These are phyloP conservation scores for Ophraella communa DNA, from an alignment of 2,888 invertebrate species.

Conservation along the genomic window DNA sequence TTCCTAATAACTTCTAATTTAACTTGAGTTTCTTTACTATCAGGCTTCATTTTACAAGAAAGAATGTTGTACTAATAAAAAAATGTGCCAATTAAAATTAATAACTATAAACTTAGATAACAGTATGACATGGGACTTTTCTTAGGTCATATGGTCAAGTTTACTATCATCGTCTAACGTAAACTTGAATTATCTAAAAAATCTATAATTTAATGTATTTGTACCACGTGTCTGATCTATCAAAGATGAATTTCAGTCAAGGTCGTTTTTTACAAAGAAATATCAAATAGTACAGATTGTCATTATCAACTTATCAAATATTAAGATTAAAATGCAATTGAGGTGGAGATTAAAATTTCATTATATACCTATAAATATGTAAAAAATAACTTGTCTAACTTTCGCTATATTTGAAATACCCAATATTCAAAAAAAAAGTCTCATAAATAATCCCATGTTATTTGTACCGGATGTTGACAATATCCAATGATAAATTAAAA, in stretches of 20 bases:
- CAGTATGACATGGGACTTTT: neutral
- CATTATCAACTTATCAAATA: no score
- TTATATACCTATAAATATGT: no score
- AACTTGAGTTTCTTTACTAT: neutral
- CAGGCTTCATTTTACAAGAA: neutral
- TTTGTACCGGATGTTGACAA: no score
- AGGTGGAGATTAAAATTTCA: no score
- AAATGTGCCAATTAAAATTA: neutral
- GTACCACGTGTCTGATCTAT: no score
- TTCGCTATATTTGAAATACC: no score
- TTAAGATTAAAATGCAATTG: no score
- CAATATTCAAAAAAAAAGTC: no score
- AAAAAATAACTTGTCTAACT: no score
- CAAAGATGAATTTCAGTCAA: neutral
- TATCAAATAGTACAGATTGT: no score
- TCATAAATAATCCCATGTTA: no score
- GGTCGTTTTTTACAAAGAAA: neutral
- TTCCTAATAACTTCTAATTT: constrained; percentile 61
- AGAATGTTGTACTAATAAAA: neutral
- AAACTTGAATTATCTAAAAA: neutral
- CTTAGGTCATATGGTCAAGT: neutral
- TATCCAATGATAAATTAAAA: no score
- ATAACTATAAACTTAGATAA: neutral
- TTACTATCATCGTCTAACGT: neutral
- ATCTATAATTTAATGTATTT: neutral